Evolutionary conservation across 1,140 invertebrate species (phyloP).

Genomic region (Atopsyche davidsoni): DNA sequence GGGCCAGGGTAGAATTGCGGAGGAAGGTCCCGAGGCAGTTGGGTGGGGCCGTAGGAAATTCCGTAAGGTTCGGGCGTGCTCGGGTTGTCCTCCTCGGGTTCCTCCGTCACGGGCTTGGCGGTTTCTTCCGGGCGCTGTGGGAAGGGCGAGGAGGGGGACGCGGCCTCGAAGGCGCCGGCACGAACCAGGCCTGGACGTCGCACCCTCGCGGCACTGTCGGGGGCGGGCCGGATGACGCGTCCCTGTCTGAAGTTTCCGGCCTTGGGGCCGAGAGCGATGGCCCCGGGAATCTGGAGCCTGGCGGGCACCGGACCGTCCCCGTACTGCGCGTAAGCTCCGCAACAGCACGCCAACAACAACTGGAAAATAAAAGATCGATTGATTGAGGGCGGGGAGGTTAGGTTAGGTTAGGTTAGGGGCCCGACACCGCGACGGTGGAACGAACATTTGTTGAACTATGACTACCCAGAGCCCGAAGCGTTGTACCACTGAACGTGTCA

Average conservation of each 20-base stretch:
- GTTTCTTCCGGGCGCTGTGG: slow-evolving; percentile 49
- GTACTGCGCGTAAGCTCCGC: slow-evolving; percentile 45
- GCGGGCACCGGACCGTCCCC: slow-evolving; percentile 45
- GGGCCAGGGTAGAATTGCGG: slow-evolving; percentile 39
- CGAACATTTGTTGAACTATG: no score
- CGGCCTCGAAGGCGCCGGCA: slow-evolving; percentile 48
- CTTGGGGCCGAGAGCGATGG: slow-evolving; percentile 42
- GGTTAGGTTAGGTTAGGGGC: no score
- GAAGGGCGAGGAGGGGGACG: slow-evolving; percentile 43
- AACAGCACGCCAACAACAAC: slow-evolving; percentile 44
- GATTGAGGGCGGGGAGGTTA: no score
- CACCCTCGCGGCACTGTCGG: slow-evolving; percentile 36
- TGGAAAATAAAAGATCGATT: slow-evolving; percentile 40
- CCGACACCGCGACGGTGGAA: no score
- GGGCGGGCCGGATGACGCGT: slow-evolving; percentile 34
- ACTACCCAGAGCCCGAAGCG: no score
- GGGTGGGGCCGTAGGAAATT: slow-evolving; percentile 33
- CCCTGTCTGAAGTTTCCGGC: slow-evolving; percentile 42
- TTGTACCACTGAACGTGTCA: no score
- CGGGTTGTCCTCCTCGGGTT: slow-evolving; percentile 50
- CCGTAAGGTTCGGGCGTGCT: slow-evolving; percentile 21
- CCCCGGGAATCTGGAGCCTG: slow-evolving; percentile 56
- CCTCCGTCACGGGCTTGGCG: slow-evolving; percentile 51
- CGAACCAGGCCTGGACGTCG: slow-evolving; percentile 46
- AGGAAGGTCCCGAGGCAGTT: slow-evolving; percentile 42